A percentile compares a stretch with the other conserved stretches of the same genome.
Evolutionary conservation across 2,113 vertebrate species (phyloP).

Genomic region (Pseudorhombus dupliciocellatus): DNA sequence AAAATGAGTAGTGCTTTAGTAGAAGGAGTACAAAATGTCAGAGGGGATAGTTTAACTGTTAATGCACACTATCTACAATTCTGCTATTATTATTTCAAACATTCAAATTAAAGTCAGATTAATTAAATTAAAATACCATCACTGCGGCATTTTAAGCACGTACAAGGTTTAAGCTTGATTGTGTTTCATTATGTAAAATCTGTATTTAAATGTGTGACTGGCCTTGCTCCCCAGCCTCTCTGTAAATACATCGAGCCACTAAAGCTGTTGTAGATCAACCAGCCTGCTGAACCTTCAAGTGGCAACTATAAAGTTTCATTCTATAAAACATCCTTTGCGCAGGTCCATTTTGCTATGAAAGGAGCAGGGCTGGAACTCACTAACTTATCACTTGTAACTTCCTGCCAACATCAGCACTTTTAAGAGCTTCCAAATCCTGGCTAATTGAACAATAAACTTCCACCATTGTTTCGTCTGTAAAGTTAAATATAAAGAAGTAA

Average conservation of each 20-base stretch:
- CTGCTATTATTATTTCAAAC: neutral
- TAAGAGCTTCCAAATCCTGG: too few species aligned
- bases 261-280: neutral
- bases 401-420: neutral
- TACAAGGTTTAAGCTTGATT: neutral
- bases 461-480: neutral
- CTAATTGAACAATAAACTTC: neutral
- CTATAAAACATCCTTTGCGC: neutral
- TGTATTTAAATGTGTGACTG: neutral
- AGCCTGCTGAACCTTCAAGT: neutral
- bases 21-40: neutral
- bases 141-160: neutral
- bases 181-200: neutral
- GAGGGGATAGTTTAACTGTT: neutral
- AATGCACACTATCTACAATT: neutral
- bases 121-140: neutral
- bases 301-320: neutral
- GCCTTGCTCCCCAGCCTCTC: neutral
- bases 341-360: neutral
- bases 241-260: neutral
- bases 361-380: neutral
- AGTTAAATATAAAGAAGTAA: neutral
- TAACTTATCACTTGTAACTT: neutral
- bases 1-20: neutral
- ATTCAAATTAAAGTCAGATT: too few species aligned